Evolutionary conservation across 2,113 vertebrate species (phyloP).

Genomic region (Megatriorchis doriae): DNA sequence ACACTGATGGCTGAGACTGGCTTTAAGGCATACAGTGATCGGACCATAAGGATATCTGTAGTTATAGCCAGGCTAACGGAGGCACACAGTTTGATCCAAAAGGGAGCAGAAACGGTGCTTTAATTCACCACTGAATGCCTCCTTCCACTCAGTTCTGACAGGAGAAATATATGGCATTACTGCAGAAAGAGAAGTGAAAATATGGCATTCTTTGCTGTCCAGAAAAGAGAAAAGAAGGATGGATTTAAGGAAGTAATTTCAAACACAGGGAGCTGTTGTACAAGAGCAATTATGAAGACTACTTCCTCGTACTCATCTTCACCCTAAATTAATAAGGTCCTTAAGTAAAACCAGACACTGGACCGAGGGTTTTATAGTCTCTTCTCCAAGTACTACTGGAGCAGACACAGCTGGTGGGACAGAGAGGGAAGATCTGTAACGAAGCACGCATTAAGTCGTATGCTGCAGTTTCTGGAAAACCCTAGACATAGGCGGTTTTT

Average conservation of each 20-base stretch:
- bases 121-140: neutral
- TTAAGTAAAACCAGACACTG: neutral
- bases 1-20: neutral
- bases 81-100: neutral
- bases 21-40: neutral
- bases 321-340: neutral
- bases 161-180: neutral
- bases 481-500: accelerated
- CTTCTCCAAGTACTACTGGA: neutral
- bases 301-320: neutral
- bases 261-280: neutral
- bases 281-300: neutral
- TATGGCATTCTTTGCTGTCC: neutral
- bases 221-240: neutral
- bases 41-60: neutral
- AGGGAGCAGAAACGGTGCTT: neutral
- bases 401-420: neutral
- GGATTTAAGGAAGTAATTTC: neutral
- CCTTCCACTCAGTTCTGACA: neutral
- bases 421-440: neutral
- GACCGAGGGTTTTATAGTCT: neutral
- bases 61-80: neutral
- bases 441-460: accelerated
- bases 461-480: neutral
- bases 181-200: neutral